Evolutionary conservation across 2,113 vertebrate genomes (phyloP), one percentile per base, ranked within the genome.

Genomic region (Mionectes macconnelli): DNA sequence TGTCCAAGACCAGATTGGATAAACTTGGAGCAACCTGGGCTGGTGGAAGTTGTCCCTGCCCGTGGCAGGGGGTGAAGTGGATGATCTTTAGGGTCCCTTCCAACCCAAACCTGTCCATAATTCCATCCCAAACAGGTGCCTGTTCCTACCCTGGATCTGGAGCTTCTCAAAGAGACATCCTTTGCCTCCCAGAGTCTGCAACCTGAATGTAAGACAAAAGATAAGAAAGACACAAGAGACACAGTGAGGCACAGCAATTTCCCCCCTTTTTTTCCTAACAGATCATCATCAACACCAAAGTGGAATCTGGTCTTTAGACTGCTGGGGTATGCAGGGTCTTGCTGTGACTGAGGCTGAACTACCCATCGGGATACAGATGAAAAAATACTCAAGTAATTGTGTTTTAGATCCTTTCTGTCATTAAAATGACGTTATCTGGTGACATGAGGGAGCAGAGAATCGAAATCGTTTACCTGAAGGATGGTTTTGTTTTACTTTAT

Each of bases 41-140:
- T 31, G 12, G 45, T 49, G 74, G 56, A 1, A 62, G 35, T 27
- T 31, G 57, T 40, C 57, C 45, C 75, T 77, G 75, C 59, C n/a
- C n/a, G 33, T 30, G 73, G n/a, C n/a, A 24, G 35, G 10, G 20
- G 55, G 20, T 24, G 56, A 22, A 7, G 3, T 5, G 35, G 57
- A 1, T 50, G 23, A 1, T 0, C 6, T 52, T n/a, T 33, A 2
- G 39, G 35, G 23, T 22, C 37, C 42, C 2, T 81, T 8, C 35
- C 28, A 74, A 5, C 12, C 42, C 60, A 40, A 40, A 56, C 23
- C n/a, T 49, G 1, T 50, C 35, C 62, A 50, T 5, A 33, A 52
- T 77, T 31, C 14, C 49, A 52, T 4, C 45, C 27, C 53, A 8
- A 0, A 12, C 22, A 44, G 17, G 45, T 59, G 7, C 17, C 28